Evolutionary conservation across 2,113 vertebrate genomes (phyloP).

Genomic region (Ceuthmochares aereus): DNA sequence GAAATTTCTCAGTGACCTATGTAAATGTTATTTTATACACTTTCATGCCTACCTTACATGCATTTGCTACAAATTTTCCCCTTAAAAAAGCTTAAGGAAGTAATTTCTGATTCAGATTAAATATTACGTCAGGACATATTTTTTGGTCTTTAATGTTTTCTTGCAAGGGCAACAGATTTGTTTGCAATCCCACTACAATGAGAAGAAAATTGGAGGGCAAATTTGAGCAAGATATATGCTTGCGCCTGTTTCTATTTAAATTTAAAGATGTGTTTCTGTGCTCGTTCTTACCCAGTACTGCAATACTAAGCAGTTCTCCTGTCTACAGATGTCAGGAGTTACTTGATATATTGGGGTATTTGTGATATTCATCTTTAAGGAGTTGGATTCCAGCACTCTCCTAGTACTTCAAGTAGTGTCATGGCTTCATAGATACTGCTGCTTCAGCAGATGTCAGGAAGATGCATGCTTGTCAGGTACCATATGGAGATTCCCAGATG

Average conservation of each 20-base stretch:
- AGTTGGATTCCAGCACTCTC: not conserved
- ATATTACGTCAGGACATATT: not conserved
- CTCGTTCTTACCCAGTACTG: not conserved
- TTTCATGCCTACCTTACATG: not conserved
- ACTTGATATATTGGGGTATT: not conserved
- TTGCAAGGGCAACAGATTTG: not conserved
- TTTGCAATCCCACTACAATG: not conserved
- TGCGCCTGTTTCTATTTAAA: not conserved
- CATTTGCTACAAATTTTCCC: not conserved
- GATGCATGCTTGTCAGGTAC: not conserved
- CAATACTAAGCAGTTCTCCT: fast-evolving
- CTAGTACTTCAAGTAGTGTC: not conserved
- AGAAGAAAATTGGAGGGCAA: not conserved
- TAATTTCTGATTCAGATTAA: not conserved
- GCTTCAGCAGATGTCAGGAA: conserved; percentile 36
- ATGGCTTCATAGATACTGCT: not conserved
- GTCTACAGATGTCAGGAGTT: not conserved
- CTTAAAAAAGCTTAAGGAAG: not conserved
- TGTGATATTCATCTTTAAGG: not conserved
- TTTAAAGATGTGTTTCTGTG: not conserved
- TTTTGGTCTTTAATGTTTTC: not conserved
- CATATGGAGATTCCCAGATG: not conserved
- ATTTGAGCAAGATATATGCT: not conserved
- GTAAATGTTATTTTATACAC: not conserved
- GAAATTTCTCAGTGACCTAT: not conserved